Conservation (phyloP, 2,888 invertebrate species). For the Epinotia brunnichana region DNA sequence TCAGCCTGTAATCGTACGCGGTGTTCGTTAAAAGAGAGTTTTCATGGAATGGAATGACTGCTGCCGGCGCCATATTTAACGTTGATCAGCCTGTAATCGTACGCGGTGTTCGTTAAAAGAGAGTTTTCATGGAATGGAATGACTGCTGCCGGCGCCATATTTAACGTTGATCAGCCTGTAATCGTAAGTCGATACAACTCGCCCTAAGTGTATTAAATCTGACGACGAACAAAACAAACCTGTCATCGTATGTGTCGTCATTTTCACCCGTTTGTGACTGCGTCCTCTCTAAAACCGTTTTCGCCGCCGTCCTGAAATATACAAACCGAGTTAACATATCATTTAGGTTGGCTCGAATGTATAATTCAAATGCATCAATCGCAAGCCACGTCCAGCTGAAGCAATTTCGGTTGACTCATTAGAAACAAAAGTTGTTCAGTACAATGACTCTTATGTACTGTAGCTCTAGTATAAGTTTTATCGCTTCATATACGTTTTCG, state of each 20-base stretch:
- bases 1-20: too few relatives aligned
- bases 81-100: too few relatives aligned
- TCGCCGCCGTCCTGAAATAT: constrained; percentile 76
- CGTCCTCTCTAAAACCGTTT: constrained; percentile 84
- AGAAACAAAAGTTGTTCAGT: constrained; percentile 9
- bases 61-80: too few relatives aligned
- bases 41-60: too few relatives aligned
- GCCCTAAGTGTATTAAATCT: not conserved
- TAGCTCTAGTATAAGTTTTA: too few relatives aligned
- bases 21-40: too few relatives aligned
- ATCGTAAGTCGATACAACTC: too few relatives aligned
- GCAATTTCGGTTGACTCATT: constrained; percentile 8
- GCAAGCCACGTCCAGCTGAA: constrained; percentile 33
- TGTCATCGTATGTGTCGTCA: constrained; percentile 86
- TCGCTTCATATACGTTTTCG: too few relatives aligned
- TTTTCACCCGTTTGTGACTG: constrained; percentile 77
- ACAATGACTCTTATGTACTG: not conserved
- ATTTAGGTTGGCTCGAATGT: not conserved
- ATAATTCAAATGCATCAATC: constrained; percentile 7
- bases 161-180: too few relatives aligned
- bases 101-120: too few relatives aligned
- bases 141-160: too few relatives aligned
- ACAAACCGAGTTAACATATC: constrained; percentile 11
- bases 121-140: too few relatives aligned
- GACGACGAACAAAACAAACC: constrained; percentile 67